phyloP scores from a whole-genome alignment of 2,888 invertebrate genomes.

The Drosophila neonasuta region DNA sequence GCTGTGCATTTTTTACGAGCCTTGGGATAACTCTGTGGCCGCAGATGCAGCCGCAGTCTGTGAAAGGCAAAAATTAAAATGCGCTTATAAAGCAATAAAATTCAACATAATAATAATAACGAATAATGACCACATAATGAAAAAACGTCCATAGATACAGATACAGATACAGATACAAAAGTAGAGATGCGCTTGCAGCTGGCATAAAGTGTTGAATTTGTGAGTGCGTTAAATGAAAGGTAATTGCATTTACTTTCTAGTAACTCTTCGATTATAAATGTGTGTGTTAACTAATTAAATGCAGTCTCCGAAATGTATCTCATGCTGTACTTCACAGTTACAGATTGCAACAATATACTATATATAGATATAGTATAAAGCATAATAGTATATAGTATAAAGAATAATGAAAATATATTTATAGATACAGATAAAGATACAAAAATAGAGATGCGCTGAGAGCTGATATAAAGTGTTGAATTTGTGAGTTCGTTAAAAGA shows the following conservation, averaged over 20 bases:
- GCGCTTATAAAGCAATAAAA: constrained; percentile 78
- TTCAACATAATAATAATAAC: constrained; percentile 70
- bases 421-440: not conserved
- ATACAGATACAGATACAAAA: constrained; percentile 14
- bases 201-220: constrained; percentile 28
- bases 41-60: constrained; percentile 33
- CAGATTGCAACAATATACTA: constrained; percentile 32
- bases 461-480: too few species aligned
- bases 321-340: constrained; percentile 40
- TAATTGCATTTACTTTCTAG: constrained; percentile 7
- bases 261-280: not conserved
- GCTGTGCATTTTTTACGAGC: constrained; percentile 71
- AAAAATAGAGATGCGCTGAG: not conserved
- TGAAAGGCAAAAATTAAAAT: constrained; percentile 78
- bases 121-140: constrained; percentile 59
- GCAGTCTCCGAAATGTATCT: not conserved
- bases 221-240: constrained; percentile 36
- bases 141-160: constrained; percentile 38
- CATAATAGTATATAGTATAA: not conserved
- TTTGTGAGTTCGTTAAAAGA: too few species aligned
- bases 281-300: constrained; percentile 18
- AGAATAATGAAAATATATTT: not conserved
- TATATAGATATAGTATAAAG: not conserved
- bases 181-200: constrained; percentile 11
- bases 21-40: constrained; percentile 11